These are phyloP conservation scores for Calephelis perditalis DNA, from an alignment of 2,888 invertebrate genomes.

Conservation along the genomic window DNA sequence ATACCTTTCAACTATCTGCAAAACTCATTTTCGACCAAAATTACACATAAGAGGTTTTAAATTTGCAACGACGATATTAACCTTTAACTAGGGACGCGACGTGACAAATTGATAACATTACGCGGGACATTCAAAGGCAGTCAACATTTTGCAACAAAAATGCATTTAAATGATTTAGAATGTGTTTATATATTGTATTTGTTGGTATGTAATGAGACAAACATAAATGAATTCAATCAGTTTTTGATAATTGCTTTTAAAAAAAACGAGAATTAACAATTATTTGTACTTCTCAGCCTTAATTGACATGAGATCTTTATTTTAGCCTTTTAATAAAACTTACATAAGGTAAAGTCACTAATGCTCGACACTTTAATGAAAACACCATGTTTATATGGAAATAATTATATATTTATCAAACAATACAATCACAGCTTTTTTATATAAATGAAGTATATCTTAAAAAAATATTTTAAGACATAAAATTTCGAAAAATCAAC, in stretches of 20 bases:
- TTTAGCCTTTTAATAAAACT: constrained; percentile 20
- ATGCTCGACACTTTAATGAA: constrained; percentile 13
- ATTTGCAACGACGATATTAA: too few relatives aligned
- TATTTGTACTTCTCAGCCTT: not conserved
- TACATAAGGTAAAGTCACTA: constrained; percentile 15
- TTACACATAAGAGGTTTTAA: too few relatives aligned
- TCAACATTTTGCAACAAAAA: not conserved
- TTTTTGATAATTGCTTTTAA: too few relatives aligned
- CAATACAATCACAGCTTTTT: constrained; percentile 11
- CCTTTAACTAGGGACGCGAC: too few relatives aligned
- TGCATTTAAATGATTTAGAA: not conserved
- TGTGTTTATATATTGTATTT: too few relatives aligned
- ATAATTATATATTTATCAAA: constrained; percentile 14
- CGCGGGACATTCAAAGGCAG: too few relatives aligned
- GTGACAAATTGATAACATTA: too few relatives aligned
- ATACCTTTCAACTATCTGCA: too few relatives aligned
- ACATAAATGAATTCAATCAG: too few relatives aligned
- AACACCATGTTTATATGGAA: constrained; percentile 13
- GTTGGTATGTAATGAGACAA: too few relatives aligned
- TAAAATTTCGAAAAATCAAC: constrained; percentile 12
- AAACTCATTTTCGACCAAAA: too few relatives aligned
- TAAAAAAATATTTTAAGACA: constrained; percentile 9
- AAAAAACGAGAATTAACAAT: not conserved
- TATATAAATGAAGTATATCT: constrained; percentile 9
- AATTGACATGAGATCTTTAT: constrained; percentile 18